Conservation (phyloP, 2,888 invertebrate species). For the Sarcophaga caerulescens region DNA sequence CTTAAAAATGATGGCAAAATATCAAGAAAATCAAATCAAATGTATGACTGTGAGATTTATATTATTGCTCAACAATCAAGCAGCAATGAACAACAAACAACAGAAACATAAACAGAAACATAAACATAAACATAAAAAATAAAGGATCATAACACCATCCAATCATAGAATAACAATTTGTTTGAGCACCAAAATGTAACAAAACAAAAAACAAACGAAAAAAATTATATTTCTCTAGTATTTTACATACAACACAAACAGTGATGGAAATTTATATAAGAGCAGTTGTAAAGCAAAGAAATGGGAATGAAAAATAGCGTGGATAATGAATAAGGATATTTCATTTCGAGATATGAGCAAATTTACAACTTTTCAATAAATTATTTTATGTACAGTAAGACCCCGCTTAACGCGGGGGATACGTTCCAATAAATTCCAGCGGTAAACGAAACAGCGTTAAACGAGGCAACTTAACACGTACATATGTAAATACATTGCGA, state of each 20-base stretch:
- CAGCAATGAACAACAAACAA: slow-evolving; percentile 15
- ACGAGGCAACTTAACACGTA: too few species aligned
- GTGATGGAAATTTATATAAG: background rate
- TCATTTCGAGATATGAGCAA: too few species aligned
- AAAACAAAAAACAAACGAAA: slow-evolving; percentile 23
- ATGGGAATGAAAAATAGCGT: too few species aligned
- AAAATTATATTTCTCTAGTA: background rate
- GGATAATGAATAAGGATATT: too few species aligned
- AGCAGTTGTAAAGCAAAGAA: too few species aligned
- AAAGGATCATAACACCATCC: slow-evolving; percentile 52
- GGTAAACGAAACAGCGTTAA: too few species aligned
- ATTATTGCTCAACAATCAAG: slow-evolving; percentile 51
- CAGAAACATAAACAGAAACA: slow-evolving; percentile 13
- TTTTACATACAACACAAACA: slow-evolving; percentile 2
- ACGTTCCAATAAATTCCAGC: too few species aligned
- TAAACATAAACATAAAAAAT: slow-evolving; percentile 43
- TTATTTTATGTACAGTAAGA: too few species aligned
- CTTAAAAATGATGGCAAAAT: slow-evolving; percentile 48
- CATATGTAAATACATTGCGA: too few species aligned
- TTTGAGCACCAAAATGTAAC: slow-evolving; percentile 24
- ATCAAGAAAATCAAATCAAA: slow-evolving; percentile 24
- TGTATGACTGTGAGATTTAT: slow-evolving; percentile 58
- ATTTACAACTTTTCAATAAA: too few species aligned
- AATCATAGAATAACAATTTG: slow-evolving; percentile 39
- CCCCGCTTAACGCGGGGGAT: too few species aligned